Evolutionary conservation across 2,797 vertebrate species (phyloP), one percentile per base, ranked within the genome.

Genomic region (Lithobates pipiens): DNA sequence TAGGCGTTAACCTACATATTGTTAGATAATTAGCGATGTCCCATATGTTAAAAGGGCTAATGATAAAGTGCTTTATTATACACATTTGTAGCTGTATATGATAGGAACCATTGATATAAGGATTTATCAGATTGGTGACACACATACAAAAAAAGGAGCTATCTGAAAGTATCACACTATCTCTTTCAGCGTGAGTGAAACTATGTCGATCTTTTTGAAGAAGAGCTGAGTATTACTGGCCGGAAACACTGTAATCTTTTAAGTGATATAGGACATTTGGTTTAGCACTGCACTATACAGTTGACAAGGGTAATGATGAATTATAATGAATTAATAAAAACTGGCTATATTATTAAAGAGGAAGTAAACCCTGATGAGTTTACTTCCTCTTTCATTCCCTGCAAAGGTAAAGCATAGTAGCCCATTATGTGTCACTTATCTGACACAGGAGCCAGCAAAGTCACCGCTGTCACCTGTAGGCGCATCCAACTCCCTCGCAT

Each of bases 1-100:
- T 46, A 73, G 42, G 69, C 73, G 69, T 84, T 42, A 73, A 63
- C 67, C 29, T 34, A 18, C 57, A 44, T 44, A 78, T 44, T 68
- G 71, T n/a, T 77, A 42, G 39, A 63, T 73, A 29, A 65, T 65
- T 18, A 27, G 9, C 25, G 36, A 34, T 83, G 21, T 67, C 39
- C 61, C 46, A 25, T 21, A 68, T 21, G 21, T 25, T 61, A 46
- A 80, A 34, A 36, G 74, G 25, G 23, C 9, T 54, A 34, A 36
- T 15, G 27, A 76, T 65, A 83, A 69, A 36, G 61, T n/a, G 29
- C 34, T 73, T 39, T 65, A 36, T 32, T 29, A 21, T 72, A 34
- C 11, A 72, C 78, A 50, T 80, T 57, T 80, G 68, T 80, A 57
- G 36, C 63, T 70, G 18, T 11, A 27, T 10, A 39, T 11, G 21